Evolutionary conservation across 2,888 invertebrate genomes (phyloP).

Genomic region (Leptinotarsa haldemani): DNA sequence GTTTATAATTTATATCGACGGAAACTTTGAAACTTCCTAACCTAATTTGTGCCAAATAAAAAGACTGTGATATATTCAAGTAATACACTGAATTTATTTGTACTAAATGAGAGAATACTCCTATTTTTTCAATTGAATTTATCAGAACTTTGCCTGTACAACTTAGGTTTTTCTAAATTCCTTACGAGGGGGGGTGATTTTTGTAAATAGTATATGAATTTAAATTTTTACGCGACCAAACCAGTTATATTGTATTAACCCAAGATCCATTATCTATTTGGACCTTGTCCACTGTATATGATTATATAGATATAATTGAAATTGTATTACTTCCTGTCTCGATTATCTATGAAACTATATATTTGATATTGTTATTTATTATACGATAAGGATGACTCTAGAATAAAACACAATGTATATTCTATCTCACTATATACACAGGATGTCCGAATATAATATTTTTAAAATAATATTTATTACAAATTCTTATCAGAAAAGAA

Average conservation of each 20-base stretch:
- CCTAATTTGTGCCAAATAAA: no score
- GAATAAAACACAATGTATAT: background rate
- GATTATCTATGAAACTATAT: conserved; percentile 14
- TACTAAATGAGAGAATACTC: no score
- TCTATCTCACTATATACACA: conserved; percentile 9
- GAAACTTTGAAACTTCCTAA: no score
- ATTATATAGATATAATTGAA: background rate
- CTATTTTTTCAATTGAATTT: no score
- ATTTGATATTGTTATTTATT: conserved; percentile 18
- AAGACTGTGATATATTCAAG: no score
- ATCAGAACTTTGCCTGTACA: no score
- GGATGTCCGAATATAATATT: conserved; percentile 4
- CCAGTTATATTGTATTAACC: background rate
- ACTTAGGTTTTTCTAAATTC: no score
- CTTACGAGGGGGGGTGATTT: no score
- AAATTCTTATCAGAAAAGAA: conserved; percentile 6
- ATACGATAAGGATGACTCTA: background rate
- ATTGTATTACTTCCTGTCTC: conserved; percentile 7
- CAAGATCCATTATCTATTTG: background rate
- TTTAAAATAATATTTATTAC: conserved; percentile 12
- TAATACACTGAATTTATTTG: no score
- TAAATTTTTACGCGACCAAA: background rate
- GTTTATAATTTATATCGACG: no score
- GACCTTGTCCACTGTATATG: background rate
- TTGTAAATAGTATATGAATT: no score